Evolutionary conservation across 1,140 invertebrate genomes (phyloP).

Genomic region (Pectinophora gossypiella): DNA sequence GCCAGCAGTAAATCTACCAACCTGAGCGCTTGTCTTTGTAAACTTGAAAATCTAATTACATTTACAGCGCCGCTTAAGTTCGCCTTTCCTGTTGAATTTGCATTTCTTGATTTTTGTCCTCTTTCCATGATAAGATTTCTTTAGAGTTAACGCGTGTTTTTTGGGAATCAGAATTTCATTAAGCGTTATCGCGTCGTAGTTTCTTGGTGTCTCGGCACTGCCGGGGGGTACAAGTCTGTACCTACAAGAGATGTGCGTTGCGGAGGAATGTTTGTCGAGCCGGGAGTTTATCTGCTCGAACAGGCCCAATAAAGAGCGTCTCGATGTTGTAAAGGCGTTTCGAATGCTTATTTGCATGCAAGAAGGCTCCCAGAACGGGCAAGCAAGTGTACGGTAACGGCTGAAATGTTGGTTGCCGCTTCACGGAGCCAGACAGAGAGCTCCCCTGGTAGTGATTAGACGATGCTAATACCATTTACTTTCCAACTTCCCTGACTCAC

Average conservation of each 20-base stretch:
- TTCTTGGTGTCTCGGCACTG: constrained; percentile 6
- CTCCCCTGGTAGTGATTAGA: constrained; percentile 68
- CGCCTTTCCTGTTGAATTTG: constrained; percentile 58
- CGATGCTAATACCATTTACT: constrained; percentile 73
- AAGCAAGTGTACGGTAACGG: constrained; percentile 53
- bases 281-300: constrained; percentile 48
- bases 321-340: constrained; percentile 63
- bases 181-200: background rate
- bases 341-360: constrained; percentile 72
- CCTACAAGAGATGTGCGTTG: constrained; percentile 35
- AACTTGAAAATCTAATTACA: constrained; percentile 73
- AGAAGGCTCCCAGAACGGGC: constrained; percentile 50
- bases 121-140: constrained; percentile 41
- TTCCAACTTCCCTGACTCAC: constrained; percentile 66
- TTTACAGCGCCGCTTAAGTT: constrained; percentile 66
- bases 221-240: constrained; percentile 24
- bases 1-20: constrained; percentile 66
- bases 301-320: constrained; percentile 63
- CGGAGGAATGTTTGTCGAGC: constrained; percentile 42
- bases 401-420: constrained; percentile 35
- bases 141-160: constrained; percentile 15
- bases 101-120: constrained; percentile 60
- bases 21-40: constrained; percentile 68
- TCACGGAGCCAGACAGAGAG: constrained; percentile 50
- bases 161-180: background rate